Conservation (phyloP, 1,140 invertebrate species). For the Ips typographus region DNA sequence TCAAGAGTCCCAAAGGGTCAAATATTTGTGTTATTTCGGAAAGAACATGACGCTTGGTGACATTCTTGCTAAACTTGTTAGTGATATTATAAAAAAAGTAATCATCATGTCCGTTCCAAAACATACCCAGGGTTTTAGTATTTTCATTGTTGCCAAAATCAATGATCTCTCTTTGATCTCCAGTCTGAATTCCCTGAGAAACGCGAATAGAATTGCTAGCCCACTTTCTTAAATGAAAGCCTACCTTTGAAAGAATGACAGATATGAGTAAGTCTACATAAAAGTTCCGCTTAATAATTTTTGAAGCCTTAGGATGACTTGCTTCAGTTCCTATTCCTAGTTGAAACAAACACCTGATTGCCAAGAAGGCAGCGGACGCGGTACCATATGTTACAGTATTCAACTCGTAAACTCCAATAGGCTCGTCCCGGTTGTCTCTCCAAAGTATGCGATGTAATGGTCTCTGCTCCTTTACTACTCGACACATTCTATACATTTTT, state of each 20-base stretch:
- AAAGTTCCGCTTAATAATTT: conserved; percentile 39
- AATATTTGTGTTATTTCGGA: conserved; percentile 30
- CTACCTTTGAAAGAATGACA: conserved; percentile 7
- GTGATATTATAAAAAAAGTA: not conserved
- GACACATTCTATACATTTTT: conserved; percentile 53
- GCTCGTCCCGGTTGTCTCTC: conserved; percentile 31
- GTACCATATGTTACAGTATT: conserved; percentile 46
- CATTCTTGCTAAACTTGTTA: not conserved
- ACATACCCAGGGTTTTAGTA: too few species aligned
- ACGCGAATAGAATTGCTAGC: conserved; percentile 35
- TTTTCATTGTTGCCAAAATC: too few species aligned
- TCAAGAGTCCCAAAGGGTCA: conserved; percentile 35
- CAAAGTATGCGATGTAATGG: conserved; percentile 53
- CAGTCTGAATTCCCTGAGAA: conserved; percentile 8
- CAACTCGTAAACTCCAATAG: conserved; percentile 28
- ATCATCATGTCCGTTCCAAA: too few species aligned
- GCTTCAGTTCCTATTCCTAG: conserved; percentile 33
- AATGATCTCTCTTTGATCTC: conserved; percentile 1
- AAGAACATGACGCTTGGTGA: conserved; percentile 34
- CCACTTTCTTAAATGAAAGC: conserved; percentile 52
- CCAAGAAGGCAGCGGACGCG: conserved; percentile 40
- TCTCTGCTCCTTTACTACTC: conserved; percentile 42
- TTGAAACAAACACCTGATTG: conserved; percentile 38
- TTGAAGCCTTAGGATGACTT: conserved; percentile 33
- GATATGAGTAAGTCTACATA: conserved; percentile 51